A percentile compares a stretch with the other conserved stretches of the same genome.
These are phyloP conservation scores for Machimus atricapillus DNA, from an alignment of 2,888 invertebrate genomes.

Conservation along the genomic window DNA sequence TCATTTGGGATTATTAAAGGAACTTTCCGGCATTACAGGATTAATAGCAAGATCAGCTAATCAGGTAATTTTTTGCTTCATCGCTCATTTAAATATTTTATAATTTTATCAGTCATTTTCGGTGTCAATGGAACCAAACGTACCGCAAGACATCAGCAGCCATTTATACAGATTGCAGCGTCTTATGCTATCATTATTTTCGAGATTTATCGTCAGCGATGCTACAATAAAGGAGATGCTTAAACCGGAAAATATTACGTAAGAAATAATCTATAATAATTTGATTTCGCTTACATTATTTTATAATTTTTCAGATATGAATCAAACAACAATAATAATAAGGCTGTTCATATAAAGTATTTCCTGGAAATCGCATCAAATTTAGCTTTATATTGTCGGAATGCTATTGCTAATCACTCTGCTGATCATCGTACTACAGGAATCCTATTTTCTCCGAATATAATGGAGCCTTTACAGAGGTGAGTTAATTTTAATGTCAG, in stretches of 20 bases:
- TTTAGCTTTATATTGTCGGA: slow-evolving; percentile 74
- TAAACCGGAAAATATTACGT: slow-evolving; percentile 53
- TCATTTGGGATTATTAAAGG: slow-evolving; percentile 72
- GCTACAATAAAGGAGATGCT: slow-evolving; percentile 55
- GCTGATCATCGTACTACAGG: slow-evolving; percentile 65
- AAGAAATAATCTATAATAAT: slow-evolving; percentile 11
- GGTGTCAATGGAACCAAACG: slow-evolving; percentile 54
- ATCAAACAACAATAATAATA: slow-evolving; percentile 52
- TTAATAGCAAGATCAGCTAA: slow-evolving; percentile 75
- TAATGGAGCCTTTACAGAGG: slow-evolving; percentile 58
- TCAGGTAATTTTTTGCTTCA: slow-evolving; percentile 56
- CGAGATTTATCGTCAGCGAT: slow-evolving; percentile 70
- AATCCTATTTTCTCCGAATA: slow-evolving; percentile 65
- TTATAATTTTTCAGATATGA: slow-evolving; percentile 41
- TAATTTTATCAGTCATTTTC: slow-evolving; percentile 56
- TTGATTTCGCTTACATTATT: slow-evolving; percentile 3
- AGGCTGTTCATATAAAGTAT: slow-evolving; percentile 61
- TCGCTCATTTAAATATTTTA: not conserved
- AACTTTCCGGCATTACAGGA: slow-evolving; percentile 79
- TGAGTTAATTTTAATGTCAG: slow-evolving; percentile 37
- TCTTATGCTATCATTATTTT: slow-evolving; percentile 77
- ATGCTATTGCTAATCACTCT: slow-evolving; percentile 68
- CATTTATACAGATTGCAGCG: slow-evolving; percentile 74
- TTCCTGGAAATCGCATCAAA: slow-evolving; percentile 74
- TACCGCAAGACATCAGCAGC: slow-evolving; percentile 65